Base-by-base conservation (phyloP, 1,140 invertebrate genomes). In the Eueides isabella region DNA sequence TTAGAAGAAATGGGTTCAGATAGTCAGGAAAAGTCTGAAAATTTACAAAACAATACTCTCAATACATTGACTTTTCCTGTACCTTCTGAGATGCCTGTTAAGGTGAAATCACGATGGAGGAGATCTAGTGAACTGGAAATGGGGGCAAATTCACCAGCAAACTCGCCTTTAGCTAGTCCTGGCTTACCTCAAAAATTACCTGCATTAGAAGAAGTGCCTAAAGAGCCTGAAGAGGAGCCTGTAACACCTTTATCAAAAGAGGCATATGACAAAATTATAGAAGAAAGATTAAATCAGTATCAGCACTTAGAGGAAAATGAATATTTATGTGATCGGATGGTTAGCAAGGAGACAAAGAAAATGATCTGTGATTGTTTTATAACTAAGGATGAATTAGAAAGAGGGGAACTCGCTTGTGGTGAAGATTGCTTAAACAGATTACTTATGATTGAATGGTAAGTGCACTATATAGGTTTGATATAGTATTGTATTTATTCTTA, bases 381-480 rank as follows among this genome's bases (percentile, higher is more conserved):
- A 72, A 97, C 97, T 5, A 96, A 97, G 89, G 97, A 98, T 85
- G 98, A 99, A 80, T 95, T 97, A 71, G 95, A 95, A 35, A 93
- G 96, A 74, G 97, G 97, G 1, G 96, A 98, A 89, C 92, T 96
- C 30, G 98, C 98, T 35, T 99, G 98, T 94, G 98, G 98, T 0
- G 97, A 98, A 85, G 98, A 99, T 92, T 99, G 99, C 94, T 95
- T 99, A 5, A 99, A 99, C 94, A 96, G 98, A 87, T 95, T 99
- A 87, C 95, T 99, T 5, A 98, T 99, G 96, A 99, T 99, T 89
- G 99, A 99, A 96, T 99, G 98, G 97, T 98, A 94, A 94, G 88
- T 35, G 69, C 69, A 26, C 1, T 38, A 38, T 38, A 38, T 38
- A 38, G 4, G 14, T 16, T 77, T 73, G 2, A 28, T 64, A 64